phyloP scores from a whole-genome alignment of 2,888 invertebrate genomes.

The Agriopis marginaria region DNA sequence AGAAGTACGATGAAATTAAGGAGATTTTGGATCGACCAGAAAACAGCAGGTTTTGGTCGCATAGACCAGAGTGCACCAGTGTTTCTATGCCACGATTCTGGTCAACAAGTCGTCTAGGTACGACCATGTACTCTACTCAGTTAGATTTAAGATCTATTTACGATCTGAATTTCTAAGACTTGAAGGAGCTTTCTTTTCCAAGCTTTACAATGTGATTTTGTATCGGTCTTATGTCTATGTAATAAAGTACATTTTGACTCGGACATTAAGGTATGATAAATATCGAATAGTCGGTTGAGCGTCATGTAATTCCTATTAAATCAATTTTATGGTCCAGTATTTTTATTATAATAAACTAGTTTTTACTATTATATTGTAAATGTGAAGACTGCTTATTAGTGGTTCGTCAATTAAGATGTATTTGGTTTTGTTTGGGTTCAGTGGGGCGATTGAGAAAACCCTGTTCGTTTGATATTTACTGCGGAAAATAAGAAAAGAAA shows the following conservation, averaged over 20 bases:
- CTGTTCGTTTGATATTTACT: not conserved
- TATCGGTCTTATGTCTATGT: slow-evolving; percentile 28
- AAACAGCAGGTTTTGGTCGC: not conserved
- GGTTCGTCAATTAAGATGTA: slow-evolving; percentile 79
- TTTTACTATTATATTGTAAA: slow-evolving; percentile 66
- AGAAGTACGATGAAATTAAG: not conserved
- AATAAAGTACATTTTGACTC: slow-evolving; percentile 49
- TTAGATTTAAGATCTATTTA: slow-evolving; percentile 30
- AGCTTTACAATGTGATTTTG: slow-evolving; percentile 24
- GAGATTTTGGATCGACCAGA: not conserved
- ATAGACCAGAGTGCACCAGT: slow-evolving; percentile 4
- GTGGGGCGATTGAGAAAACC: slow-evolving; percentile 47
- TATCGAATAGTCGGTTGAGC: slow-evolving; percentile 46
- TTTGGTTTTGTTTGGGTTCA: slow-evolving; percentile 54
- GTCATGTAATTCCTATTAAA: slow-evolving; percentile 77
- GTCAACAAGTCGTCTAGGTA: slow-evolving; percentile 15
- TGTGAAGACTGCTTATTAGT: slow-evolving; percentile 82
- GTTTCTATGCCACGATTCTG: slow-evolving; percentile 13
- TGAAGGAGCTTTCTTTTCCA: slow-evolving; percentile 27
- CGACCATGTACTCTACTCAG: slow-evolving; percentile 20
- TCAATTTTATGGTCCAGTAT: slow-evolving; percentile 83
- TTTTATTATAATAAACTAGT: slow-evolving; percentile 73
- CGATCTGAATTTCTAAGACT: slow-evolving; percentile 31
- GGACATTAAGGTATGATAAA: slow-evolving; percentile 31
- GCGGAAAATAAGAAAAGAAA: not conserved